phyloP scores from a whole-genome alignment of 2,113 vertebrate species.

The Noctilio leporinus region DNA sequence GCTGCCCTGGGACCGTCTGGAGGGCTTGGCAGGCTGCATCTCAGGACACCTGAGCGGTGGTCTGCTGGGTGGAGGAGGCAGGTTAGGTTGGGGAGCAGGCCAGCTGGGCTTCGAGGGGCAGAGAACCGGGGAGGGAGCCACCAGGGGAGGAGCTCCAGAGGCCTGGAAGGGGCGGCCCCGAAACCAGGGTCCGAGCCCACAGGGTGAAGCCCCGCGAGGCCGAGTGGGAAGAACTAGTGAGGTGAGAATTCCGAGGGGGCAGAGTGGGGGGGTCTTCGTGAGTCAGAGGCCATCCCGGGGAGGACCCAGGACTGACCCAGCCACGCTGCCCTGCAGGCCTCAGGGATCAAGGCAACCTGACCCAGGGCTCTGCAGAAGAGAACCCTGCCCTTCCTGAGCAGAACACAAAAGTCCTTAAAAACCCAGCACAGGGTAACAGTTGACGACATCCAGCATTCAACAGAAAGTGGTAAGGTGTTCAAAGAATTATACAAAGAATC shows the following conservation, averaged over 20 bases:
- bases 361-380: neutral
- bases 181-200: rapidly evolving
- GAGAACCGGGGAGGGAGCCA: neutral
- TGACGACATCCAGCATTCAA: neutral
- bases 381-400: neutral
- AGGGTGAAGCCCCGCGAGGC: neutral
- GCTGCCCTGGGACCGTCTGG: too few species aligned
- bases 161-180: neutral
- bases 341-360: too few species aligned
- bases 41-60: neutral
- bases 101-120: neutral
- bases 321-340: too few species aligned
- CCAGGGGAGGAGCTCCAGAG: neutral
- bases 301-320: too few species aligned
- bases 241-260: neutral
- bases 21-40: too few species aligned
- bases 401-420: neutral
- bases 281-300: neutral
- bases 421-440: neutral
- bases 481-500: neutral
- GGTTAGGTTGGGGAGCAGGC: neutral
- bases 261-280: neutral
- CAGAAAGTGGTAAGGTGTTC: neutral
- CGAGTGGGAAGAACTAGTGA: rapidly evolving
- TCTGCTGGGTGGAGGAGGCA: neutral